Percentiles rank a stretch among this genome's conserved stretches.
Evolutionary conservation across 2,113 vertebrate genomes (phyloP).

Genomic region (Macheiramphus alcinus): DNA sequence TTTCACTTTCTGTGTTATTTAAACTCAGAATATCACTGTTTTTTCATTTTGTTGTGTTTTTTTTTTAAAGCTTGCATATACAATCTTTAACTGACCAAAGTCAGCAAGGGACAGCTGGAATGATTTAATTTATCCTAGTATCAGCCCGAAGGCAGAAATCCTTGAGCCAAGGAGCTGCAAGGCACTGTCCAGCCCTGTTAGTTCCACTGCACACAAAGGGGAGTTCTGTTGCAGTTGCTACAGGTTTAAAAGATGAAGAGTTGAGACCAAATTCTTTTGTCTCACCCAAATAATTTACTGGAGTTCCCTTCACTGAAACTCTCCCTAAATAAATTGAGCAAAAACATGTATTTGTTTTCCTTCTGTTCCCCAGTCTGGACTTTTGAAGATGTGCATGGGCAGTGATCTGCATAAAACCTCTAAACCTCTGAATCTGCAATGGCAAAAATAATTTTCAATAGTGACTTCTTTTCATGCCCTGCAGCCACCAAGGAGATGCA

Average conservation of each 20-base stretch:
- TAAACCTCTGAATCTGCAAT: neutral
- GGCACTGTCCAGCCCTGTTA: neutral
- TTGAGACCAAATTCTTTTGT: neutral
- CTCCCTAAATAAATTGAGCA: neutral
- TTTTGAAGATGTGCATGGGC: neutral
- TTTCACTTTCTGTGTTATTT: neutral
- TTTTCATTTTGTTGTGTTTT: neutral
- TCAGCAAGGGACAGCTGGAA: neutral
- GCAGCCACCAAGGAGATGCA: neutral
- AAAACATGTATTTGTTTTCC: neutral
- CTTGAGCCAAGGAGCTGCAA: neutral
- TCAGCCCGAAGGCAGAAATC: neutral
- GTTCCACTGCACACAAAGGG: neutral
- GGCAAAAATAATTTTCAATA: neutral
- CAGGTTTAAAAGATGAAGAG: neutral
- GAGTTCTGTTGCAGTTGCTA: neutral
- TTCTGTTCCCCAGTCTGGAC: neutral
- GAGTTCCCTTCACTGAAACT: neutral
- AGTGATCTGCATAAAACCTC: neutral
- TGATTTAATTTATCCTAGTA: neutral
- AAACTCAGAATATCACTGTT: neutral
- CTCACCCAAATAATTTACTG: neutral
- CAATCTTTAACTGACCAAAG: neutral
- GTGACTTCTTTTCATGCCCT: neutral
- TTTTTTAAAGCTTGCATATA: neutral